These are phyloP conservation scores for Eunapius fragilis DNA, from an alignment of 37 sponge, comb jelly and placozoan genomes.

Conservation along the genomic window DNA sequence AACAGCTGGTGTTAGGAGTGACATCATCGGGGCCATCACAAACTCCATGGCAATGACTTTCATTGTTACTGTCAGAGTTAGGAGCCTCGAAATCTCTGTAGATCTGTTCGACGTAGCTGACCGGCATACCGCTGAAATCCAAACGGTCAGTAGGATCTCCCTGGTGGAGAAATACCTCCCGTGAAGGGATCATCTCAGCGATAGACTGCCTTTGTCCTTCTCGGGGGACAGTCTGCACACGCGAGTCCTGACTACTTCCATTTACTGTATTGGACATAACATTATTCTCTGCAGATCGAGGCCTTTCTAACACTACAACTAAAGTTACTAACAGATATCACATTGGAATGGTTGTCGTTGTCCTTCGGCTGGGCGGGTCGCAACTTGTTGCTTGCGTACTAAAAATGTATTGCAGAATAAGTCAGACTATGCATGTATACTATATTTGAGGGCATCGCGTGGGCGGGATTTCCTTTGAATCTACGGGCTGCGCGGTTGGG, in stretches of 20 bases:
- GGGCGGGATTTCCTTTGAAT: not conserved
- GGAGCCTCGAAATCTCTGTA: not conserved
- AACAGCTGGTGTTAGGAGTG: not conserved
- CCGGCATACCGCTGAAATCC: not conserved
- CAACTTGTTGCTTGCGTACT: too few relatives aligned
- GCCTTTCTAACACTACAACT: not conserved
- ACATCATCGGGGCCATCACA: not conserved
- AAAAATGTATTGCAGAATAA: too few relatives aligned
- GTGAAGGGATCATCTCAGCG: constrained; percentile 30
- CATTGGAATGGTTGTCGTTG: not conserved
- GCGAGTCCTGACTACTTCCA: not conserved
- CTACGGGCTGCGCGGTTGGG: not conserved
- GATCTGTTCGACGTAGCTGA: not conserved
- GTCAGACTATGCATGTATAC: too few relatives aligned
- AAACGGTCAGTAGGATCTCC: constrained; percentile 10
- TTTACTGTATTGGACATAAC: not conserved
- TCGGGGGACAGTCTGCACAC: not conserved
- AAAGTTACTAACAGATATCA: not conserved
- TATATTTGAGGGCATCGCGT: too few relatives aligned
- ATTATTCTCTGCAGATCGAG: not conserved
- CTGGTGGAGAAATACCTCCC: constrained; percentile 25
- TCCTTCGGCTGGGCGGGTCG: not conserved
- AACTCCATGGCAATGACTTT: not conserved
- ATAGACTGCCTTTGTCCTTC: constrained; percentile 42
- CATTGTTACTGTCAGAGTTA: not conserved